Evolutionary conservation across 2,797 vertebrate genomes (phyloP), one percentile per base, ranked within the genome.

Genomic region (Coluber constrictor): DNA sequence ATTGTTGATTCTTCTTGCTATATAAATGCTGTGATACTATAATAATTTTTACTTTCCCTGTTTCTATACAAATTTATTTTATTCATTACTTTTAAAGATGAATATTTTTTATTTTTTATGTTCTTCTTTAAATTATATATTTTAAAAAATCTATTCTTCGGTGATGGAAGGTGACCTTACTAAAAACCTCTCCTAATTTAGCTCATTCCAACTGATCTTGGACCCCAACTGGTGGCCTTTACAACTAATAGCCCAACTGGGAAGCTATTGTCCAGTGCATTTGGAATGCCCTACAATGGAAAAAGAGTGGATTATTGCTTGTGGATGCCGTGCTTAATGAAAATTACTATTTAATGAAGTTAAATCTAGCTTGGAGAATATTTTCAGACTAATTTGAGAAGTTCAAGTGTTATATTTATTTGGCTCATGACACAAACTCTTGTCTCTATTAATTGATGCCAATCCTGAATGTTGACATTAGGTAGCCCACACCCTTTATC

Each of bases 401-500:
- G n/a, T 61, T 57, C 93, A 95, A 95, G 88, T 51, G 37, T 86
- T 89, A 88, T 89, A 57, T 94, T 87, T 89, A 94, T 95, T 89
- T 94, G 89, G 63, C 92, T 94, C 93, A 63, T 91, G 74, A 91
- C 91, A 92, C 90, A 74, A 59, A 59, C 92, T 88, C 0, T 43
- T 94, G 16, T 93, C 87, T 90, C 27, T 94, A 92, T 90, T 93
- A 79, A 70, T 93, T 90, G 89, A 92, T 95, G 92, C 9, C 96
- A 95, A 60, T 93, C 32, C 66, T 93, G 92, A n/a, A 93, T 96
- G 94, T 94, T 96, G 91, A 91, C 95, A 91, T 95, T 95, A 79
- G 92, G 87, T 70, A 88, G 88, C 32, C 88, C 91, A 91, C 92
- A 47, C 47, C 94, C 61, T 74, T 94, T 86, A 47, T 16, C 32